These are phyloP conservation scores for Sinocyclocheilus grahami DNA, from an alignment of 2,113 vertebrate species.

Conservation along the genomic window DNA sequence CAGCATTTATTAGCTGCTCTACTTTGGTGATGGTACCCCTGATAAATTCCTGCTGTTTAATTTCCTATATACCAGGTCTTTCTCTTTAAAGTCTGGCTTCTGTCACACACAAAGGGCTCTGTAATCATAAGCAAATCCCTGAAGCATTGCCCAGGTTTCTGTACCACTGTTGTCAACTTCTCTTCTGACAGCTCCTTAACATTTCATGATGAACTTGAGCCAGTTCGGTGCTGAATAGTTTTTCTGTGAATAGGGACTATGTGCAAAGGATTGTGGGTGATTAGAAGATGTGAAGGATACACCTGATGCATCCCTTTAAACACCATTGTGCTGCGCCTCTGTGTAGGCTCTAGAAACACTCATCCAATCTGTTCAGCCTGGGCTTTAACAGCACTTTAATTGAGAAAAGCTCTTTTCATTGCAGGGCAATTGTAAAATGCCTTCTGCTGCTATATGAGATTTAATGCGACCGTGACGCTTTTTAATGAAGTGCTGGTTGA, in stretches of 20 bases:
- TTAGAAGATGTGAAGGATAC: neutral
- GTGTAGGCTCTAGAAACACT: neutral
- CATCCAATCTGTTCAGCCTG: neutral
- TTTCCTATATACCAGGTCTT: no score
- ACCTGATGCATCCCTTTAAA: neutral
- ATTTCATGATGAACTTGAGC: no score
- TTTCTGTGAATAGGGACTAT: neutral
- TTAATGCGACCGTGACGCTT: neutral
- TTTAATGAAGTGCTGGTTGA: neutral
- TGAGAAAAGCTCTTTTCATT: neutral
- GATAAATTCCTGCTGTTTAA: no score
- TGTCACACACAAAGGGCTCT: no score
- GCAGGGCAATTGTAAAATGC: neutral
- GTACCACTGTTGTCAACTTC: no score
- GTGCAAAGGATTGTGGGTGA: neutral
- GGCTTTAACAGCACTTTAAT: neutral
- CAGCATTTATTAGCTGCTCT: neutral
- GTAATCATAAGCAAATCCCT: neutral
- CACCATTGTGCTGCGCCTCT: neutral
- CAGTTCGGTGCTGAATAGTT: neutral
- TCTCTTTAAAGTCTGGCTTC: neutral
- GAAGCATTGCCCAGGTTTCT: no score
- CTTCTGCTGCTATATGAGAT: neutral
- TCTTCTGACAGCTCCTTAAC: no score
- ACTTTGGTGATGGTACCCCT: no score